phyloP scores from a whole-genome alignment of 2,797 vertebrate genomes.

The Periparus ater region DNA sequence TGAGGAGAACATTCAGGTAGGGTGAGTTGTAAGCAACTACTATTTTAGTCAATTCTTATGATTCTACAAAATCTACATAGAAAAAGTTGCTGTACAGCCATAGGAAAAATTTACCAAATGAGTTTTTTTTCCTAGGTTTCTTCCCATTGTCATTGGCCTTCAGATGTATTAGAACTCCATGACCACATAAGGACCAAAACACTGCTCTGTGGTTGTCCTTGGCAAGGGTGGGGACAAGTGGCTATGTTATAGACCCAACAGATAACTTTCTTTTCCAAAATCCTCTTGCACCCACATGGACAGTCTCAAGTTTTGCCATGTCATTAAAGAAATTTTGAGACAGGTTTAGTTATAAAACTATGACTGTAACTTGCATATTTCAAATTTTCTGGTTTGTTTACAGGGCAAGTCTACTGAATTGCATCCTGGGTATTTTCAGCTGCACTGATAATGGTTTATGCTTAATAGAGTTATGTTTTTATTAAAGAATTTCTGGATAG shows the following conservation, averaged over 20 bases:
- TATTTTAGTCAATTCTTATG: neutral
- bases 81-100: neutral
- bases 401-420: neutral
- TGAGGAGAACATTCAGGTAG: neutral
- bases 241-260: rapidly evolving
- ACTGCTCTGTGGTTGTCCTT: neutral
- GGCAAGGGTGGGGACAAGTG: rapidly evolving
- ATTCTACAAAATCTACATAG: neutral
- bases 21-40: neutral
- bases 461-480: neutral
- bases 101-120: neutral
- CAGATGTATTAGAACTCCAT: neutral
- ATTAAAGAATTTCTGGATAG: neutral
- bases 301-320: neutral
- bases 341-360: neutral
- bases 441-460: neutral
- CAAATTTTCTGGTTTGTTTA: neutral
- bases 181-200: neutral
- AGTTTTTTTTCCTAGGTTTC: neutral
- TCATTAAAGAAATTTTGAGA: neutral
- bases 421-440: neutral
- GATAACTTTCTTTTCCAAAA: neutral
- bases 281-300: neutral
- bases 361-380: neutral
- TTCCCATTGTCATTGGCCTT: neutral